Percentiles rank a stretch among this genome's conserved stretches.
Conservation (phyloP, 1,140 invertebrate genomes). For the Spodoptera frugiperda region DNA sequence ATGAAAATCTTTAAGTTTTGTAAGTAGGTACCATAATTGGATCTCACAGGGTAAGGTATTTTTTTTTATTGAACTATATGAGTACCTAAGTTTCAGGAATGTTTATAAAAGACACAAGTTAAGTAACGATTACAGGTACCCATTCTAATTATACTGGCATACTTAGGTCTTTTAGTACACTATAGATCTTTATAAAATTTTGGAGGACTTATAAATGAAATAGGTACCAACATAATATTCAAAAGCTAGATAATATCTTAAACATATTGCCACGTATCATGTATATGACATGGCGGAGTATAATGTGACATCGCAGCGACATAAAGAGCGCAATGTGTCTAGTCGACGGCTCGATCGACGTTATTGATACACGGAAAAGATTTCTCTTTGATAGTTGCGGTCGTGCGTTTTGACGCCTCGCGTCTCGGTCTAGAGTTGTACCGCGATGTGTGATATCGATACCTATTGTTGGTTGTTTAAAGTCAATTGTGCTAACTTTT, state of each 20-base stretch:
- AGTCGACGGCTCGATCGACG: constrained; percentile 73
- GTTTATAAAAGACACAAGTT: no score
- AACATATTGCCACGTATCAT: constrained; percentile 27
- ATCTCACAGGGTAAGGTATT: no score
- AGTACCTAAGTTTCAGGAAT: no score
- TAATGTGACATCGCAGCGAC: constrained; percentile 45
- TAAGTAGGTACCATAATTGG: no score
- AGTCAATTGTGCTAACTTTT: no score
- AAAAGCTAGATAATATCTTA: constrained; percentile 13
- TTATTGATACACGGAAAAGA: constrained; percentile 87
- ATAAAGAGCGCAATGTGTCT: constrained; percentile 72
- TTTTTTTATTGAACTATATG: no score
- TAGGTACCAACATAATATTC: background rate
- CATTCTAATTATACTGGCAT: no score
- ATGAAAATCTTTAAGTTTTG: no score
- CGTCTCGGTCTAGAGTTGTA: constrained; percentile 50
- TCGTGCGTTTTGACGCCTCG: constrained; percentile 81
- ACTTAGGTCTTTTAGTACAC: no score
- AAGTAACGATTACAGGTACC: no score
- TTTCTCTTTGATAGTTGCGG: constrained; percentile 87
- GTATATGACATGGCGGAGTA: constrained; percentile 22
- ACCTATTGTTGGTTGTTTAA: background rate
- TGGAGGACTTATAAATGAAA: no score
- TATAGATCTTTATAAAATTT: no score
- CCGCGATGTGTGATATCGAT: constrained; percentile 17